Evolutionary conservation across 2,888 invertebrate genomes (phyloP), one percentile per base, ranked within the genome.

Genomic region (Temnothorax unifasciatus): DNA sequence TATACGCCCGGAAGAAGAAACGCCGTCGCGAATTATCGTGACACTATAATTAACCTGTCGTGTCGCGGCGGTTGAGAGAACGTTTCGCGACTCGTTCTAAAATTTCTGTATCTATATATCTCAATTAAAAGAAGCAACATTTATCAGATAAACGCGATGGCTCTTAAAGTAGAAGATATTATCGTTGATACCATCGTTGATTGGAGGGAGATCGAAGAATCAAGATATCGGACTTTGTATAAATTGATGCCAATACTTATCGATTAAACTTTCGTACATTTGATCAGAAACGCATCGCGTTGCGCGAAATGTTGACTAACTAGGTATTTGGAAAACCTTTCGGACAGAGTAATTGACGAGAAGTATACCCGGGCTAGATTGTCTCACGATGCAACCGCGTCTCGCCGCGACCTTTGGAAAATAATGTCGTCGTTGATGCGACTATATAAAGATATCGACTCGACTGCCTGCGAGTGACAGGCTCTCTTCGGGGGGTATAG

Each of bases 381-480:
- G 69, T 79, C 57, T 68, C 77, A 69, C 69, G 79, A 34, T 47
- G 79, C 52, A 82, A 34, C 63, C 76, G 25, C 61, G 15, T 54
- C 75, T 74, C 86, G 50, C n/a, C 68, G 50, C 79, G 85, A 85
- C 66, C 84, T 84, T 84, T 83, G 87, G 89, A 91, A 92, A 92
- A 92, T 93, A 93, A 93, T 93, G 91, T 92, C 90, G 90, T 89
- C 88, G 89, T 89, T 91, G 92, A 92, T 92, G 90, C 90, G 88
- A 91, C 89, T 91, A 90, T 91, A 93, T 92, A 93, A 92, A 93
- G 92, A 93, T 93, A 93, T 93, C 88, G 92, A 92, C 92, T 91
- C 90, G 90, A 89, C 86, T 87, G 90, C 88, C 92, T 93, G 93
- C 86, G 85, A 84, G 87, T 93, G 93, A 93, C 93, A 93, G 93